Evolutionary conservation across 2,113 vertebrate genomes (phyloP).

Genomic region (Lophius piscatorius): DNA sequence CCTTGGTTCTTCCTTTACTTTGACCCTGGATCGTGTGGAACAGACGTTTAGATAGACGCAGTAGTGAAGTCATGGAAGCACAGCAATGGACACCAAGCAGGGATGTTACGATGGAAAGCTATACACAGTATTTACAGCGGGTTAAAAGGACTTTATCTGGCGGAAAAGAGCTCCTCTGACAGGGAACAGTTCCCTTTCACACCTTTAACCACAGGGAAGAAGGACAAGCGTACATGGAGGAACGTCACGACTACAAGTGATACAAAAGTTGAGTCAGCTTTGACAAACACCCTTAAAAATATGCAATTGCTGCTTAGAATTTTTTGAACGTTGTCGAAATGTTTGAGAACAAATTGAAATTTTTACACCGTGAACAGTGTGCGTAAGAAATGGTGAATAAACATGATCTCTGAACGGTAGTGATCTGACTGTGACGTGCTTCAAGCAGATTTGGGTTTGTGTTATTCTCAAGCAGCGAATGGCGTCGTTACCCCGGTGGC

Average conservation of each 20-base stretch:
- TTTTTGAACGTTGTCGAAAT: no score
- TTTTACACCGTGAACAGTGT: constrained; percentile 34
- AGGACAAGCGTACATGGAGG: constrained; percentile 52
- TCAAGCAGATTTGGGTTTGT: constrained; percentile 29
- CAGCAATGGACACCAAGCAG: constrained; percentile 55
- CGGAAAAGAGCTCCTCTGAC: constrained; percentile 40
- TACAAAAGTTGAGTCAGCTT: constrained; percentile 59
- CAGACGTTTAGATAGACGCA: constrained; percentile 44
- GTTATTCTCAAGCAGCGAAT: constrained; percentile 78
- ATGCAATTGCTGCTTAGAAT: constrained; percentile 78
- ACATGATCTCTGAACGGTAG: not conserved
- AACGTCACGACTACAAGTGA: constrained; percentile 65
- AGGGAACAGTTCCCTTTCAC: constrained; percentile 48
- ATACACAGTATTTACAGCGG: constrained; percentile 78
- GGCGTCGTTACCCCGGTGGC: constrained; percentile 52
- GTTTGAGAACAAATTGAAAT: constrained; percentile 37
- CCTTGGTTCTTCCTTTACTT: constrained; percentile 43
- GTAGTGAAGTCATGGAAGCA: constrained; percentile 65
- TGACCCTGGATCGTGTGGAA: constrained; percentile 58
- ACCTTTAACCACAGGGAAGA: constrained; percentile 41
- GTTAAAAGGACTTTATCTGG: constrained; percentile 50
- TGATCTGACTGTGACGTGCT: constrained; percentile 17
- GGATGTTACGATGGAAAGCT: constrained; percentile 59
- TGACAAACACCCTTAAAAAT: constrained; percentile 57
- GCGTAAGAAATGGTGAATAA: constrained; percentile 24